Conservation (phyloP, 53 echinoderm and acorn worm species). For the Glandiceps talaboti region DNA sequence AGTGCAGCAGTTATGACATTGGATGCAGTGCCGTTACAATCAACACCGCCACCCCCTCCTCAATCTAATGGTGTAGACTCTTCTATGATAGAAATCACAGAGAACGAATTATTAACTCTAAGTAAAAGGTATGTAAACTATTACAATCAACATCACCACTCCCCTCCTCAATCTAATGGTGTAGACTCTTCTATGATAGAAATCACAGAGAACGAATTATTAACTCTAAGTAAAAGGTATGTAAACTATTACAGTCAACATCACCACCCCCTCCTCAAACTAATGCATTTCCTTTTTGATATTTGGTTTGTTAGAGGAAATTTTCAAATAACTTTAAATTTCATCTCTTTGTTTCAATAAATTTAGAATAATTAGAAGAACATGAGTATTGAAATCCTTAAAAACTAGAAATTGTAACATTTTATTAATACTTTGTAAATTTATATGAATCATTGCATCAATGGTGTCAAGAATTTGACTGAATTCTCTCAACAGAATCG, state of each 20-base stretch:
- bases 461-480: too few species aligned
- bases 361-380: too few species aligned
- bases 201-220: neutral
- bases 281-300: too few species aligned
- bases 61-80: neutral
- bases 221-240: neutral
- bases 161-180: neutral
- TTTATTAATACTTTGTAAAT: too few species aligned
- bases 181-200: neutral
- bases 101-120: neutral
- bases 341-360: too few species aligned
- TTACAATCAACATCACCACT: neutral
- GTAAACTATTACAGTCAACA: neutral
- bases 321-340: too few species aligned
- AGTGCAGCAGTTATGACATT: neutral
- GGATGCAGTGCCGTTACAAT: neutral
- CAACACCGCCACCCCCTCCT: neutral
- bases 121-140: neutral
- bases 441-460: too few species aligned
- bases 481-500: slow-evolving; percentile 27
- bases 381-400: too few species aligned
- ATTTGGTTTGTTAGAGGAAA: too few species aligned
- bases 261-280: neutral
- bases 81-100: neutral
- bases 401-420: too few species aligned